Conservation (phyloP, 2,888 invertebrate genomes). For the Troides aeacus region DNA sequence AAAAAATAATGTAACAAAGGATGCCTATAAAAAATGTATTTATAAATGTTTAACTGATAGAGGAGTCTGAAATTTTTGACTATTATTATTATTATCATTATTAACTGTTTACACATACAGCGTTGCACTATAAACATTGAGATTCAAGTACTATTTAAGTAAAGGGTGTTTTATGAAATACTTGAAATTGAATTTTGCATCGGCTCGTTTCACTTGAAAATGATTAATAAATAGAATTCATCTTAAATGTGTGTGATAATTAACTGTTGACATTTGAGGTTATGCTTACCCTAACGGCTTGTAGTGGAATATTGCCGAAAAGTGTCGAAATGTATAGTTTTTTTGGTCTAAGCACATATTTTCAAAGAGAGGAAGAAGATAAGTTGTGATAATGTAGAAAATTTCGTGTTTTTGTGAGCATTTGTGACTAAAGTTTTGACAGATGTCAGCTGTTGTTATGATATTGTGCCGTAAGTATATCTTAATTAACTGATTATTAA, state of each 20-base stretch:
- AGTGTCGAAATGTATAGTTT: slow-evolving; percentile 50
- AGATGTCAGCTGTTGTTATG: slow-evolving; percentile 66
- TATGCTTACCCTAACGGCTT: slow-evolving; percentile 51
- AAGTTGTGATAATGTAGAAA: slow-evolving; percentile 46
- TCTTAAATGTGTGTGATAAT: not conserved
- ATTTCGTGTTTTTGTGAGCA: slow-evolving; percentile 68
- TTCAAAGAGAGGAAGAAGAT: slow-evolving; percentile 34
- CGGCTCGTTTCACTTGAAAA: slow-evolving; percentile 1
- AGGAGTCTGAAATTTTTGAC: too few relatives aligned
- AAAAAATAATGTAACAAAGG: too few relatives aligned
- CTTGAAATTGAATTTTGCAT: not conserved
- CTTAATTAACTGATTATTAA: slow-evolving; percentile 8
- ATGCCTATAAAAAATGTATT: too few relatives aligned
- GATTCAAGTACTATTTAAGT: too few relatives aligned
- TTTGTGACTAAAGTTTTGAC: slow-evolving; percentile 75
- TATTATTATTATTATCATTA: too few relatives aligned
- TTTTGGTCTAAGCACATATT: slow-evolving; percentile 40
- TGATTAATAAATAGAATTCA: slow-evolving; percentile 1
- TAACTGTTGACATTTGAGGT: slow-evolving; percentile 46
- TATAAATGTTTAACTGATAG: too few relatives aligned
- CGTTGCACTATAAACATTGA: too few relatives aligned
- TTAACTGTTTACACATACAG: too few relatives aligned
- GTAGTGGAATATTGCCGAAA: slow-evolving; percentile 72
- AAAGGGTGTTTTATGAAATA: not conserved
- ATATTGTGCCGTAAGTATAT: slow-evolving; percentile 52